Base-by-base conservation (phyloP, 2,113 vertebrate genomes). In the Puffinus mauretanicus region DNA sequence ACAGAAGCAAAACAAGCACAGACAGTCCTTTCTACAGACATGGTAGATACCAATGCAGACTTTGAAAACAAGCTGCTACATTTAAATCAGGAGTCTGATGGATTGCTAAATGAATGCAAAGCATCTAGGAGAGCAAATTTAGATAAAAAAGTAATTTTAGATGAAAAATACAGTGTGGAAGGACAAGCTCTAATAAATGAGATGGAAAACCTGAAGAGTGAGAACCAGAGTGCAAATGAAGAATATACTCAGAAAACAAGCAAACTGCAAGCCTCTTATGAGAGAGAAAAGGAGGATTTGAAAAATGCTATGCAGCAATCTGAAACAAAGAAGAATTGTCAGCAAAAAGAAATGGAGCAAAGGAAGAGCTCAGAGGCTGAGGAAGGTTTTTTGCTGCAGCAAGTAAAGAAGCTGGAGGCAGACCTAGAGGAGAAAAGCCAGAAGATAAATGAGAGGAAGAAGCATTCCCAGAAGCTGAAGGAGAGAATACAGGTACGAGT, bases 401-500 rank as follows among this genome's bases (percentile, higher is more conserved):
- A 99, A 72, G 98, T 99, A 82, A 98, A 98, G 96, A 98, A 98
- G 90, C 97, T 99, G 32, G 99, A 99, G 62, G 98, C 98, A 4
- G 99, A 99, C 71, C 93, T 99, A 84, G 98, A 99, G 67, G 97
- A 98, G 73, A 98, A 98, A 95, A 98, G 98, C 81, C 98, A 98
- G 95, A 98, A 98, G 91, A 97, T 99, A 86, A 98, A 97, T 15
- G 99, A 99, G 93, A 98, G 96, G 95, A 99, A 98, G 96, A 99
- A 98, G 64, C 98, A 98, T 73, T 98, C 98, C 13, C 98, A 98
- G 89, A 99, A 99, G 88, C 98, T 99, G 83, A 99, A 99, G 93
- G 99, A 99, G 51, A 97, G 97, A 91, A 98, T 99, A 75, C 99
- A 99, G 99, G 99, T 99, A 98, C 7, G 7, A 34, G 16, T 73